Evolutionary conservation across 2,888 invertebrate genomes (phyloP).

Genomic region (Palloptera scutellata): DNA sequence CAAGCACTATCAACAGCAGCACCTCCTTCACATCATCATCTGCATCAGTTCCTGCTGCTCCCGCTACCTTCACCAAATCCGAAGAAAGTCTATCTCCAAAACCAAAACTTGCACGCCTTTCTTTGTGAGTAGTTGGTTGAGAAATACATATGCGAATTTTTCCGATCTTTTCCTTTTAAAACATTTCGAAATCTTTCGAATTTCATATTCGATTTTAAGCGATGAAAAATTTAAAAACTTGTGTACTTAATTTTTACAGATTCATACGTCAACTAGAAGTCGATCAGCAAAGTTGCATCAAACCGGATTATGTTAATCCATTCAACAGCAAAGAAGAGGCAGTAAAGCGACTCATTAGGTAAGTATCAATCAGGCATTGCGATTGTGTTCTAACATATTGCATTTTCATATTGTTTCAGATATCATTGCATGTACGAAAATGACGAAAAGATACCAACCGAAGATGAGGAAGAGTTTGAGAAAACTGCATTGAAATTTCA

Average conservation of each 20-base stretch:
- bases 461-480: slow-evolving; percentile 76
- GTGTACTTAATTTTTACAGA: slow-evolving; percentile 60
- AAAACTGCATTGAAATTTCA: slow-evolving; percentile 73
- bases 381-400: neutral
- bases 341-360: slow-evolving; percentile 75
- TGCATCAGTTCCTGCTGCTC: slow-evolving; percentile 30
- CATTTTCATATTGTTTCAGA: slow-evolving; percentile 44
- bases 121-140: slow-evolving; percentile 67
- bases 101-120: slow-evolving; percentile 63
- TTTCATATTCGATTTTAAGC: neutral
- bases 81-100: slow-evolving; percentile 62
- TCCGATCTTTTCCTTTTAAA: slow-evolving; percentile 8
- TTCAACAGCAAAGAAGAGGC: slow-evolving; percentile 78
- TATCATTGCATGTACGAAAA: slow-evolving; percentile 77
- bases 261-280: slow-evolving; percentile 78
- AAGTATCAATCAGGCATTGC: slow-evolving; percentile 17
- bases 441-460: slow-evolving; percentile 70
- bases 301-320: slow-evolving; percentile 77
- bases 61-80: slow-evolving; percentile 45
- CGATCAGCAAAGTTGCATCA: slow-evolving; percentile 77
- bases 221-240: neutral
- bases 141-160: slow-evolving; percentile 28
- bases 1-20: slow-evolving; percentile 13
- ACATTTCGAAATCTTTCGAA: neutral
- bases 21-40: slow-evolving; percentile 35